These are phyloP conservation scores for Telmatochromis sp. DNA, from an alignment of 2,113 vertebrate genomes.

Conservation along the genomic window DNA sequence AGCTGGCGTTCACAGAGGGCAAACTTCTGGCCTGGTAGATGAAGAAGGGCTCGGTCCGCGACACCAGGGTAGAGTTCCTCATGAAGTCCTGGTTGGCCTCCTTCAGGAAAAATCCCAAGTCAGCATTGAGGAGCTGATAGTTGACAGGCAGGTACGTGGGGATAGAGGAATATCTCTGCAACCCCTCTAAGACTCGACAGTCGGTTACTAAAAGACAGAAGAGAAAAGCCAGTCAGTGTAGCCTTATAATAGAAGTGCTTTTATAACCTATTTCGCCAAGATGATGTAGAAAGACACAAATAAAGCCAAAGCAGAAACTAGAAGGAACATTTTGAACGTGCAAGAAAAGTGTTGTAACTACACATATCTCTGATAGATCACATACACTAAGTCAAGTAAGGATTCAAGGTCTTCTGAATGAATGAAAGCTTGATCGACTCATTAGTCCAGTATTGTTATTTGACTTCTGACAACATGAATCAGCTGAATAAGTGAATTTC, in stretches of 20 bases:
- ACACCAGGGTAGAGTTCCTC: conserved; percentile 85
- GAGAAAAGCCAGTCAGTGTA: conserved; percentile 22
- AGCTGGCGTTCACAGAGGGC: conserved; percentile 81
- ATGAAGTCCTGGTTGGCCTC: conserved; percentile 82
- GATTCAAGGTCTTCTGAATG: neutral
- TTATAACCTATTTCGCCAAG: neutral
- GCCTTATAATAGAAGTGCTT: neutral
- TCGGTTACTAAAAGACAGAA: conserved; percentile 73
- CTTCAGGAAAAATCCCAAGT: conserved; percentile 86
- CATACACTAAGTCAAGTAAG: neutral
- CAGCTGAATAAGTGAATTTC: neutral
- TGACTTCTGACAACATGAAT: neutral
- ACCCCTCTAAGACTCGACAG: conserved; percentile 73
- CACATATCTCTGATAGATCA: neutral
- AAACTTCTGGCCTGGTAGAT: conserved; percentile 77
- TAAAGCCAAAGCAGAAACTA: neutral
- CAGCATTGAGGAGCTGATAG: conserved; percentile 77
- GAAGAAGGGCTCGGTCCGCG: conserved; percentile 83
- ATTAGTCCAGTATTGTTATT: neutral
- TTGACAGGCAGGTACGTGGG: conserved; percentile 90
- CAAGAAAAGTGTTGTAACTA: neutral
- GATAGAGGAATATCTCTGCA: conserved; percentile 78
- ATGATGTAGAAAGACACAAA: neutral
- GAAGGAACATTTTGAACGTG: neutral
- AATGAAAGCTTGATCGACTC: neutral